Evolutionary conservation across 1,140 invertebrate species (phyloP).

Genomic region (Drosophila ananassae): DNA sequence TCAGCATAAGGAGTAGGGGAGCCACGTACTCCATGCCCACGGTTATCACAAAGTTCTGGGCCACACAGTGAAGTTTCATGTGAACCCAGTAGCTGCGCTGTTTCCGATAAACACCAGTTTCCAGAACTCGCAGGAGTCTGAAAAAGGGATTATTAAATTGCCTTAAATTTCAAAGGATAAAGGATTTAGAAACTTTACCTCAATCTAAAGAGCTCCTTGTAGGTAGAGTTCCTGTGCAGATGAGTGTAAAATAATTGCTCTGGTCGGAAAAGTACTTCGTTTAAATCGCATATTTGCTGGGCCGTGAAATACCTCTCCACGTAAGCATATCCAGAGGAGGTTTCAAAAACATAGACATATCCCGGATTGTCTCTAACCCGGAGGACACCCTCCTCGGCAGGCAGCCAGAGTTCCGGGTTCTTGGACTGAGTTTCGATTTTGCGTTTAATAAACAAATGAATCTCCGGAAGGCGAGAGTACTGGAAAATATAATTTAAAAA

Average conservation of each 20-base stretch:
- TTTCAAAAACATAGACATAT: conserved; percentile 68
- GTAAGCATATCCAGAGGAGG: conserved; percentile 63
- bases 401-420: conserved; percentile 65
- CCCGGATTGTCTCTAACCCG: conserved; percentile 70
- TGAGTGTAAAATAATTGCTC: conserved; percentile 62
- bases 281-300: conserved; percentile 76
- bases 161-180: not conserved
- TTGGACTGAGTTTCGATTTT: conserved; percentile 59
- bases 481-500: conserved; percentile 6
- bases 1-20: conserved; percentile 74
- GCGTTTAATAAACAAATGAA: conserved; percentile 55
- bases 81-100: conserved; percentile 63
- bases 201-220: conserved; percentile 66
- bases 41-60: conserved; percentile 69
- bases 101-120: conserved; percentile 72
- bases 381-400: conserved; percentile 62
- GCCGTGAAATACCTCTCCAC: conserved; percentile 65
- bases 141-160: conserved; percentile 1
- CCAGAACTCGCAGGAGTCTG: conserved; percentile 62
- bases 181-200: conserved; percentile 23
- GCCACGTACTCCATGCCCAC: conserved; percentile 82
- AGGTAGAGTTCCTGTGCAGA: conserved; percentile 71
- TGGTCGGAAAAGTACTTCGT: conserved; percentile 68
- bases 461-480: conserved; percentile 59
- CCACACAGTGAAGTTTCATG: conserved; percentile 66